phyloP scores from a whole-genome alignment of 2,113 vertebrate species.

The Pachypanchax playfairii region DNA sequence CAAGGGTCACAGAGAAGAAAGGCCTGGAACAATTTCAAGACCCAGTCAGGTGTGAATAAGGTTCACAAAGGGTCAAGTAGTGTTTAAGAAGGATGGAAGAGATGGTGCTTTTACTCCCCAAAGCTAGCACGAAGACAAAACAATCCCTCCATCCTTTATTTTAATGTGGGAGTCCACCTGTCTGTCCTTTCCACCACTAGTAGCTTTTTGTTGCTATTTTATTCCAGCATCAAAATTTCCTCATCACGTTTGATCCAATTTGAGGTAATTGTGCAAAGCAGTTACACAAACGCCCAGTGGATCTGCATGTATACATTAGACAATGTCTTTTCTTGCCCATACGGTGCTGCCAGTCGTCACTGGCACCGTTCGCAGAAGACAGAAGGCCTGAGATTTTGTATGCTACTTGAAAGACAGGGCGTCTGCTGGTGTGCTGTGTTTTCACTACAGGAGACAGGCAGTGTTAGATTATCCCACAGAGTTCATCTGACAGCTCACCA shows the following conservation, averaged over 20 bases:
- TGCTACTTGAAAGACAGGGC: slow-evolving; percentile 36
- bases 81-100: slow-evolving; percentile 42
- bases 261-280: background rate
- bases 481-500: slow-evolving; percentile 55
- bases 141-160: slow-evolving; percentile 40
- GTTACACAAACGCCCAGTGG: background rate
- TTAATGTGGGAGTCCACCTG: slow-evolving; percentile 29
- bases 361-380: slow-evolving; percentile 36
- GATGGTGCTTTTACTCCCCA: slow-evolving; percentile 48
- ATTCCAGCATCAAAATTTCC: slow-evolving; percentile 2
- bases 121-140: slow-evolving; percentile 28
- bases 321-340: background rate
- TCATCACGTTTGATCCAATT: slow-evolving; percentile 2
- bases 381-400: slow-evolving; percentile 29
- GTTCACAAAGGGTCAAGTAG: slow-evolving; percentile 59
- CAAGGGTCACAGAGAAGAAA: slow-evolving; percentile 40
- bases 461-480: slow-evolving; percentile 54
- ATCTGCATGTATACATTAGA: background rate
- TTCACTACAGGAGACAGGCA: slow-evolving; percentile 48
- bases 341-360: slow-evolving; percentile 8
- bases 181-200: slow-evolving; percentile 23
- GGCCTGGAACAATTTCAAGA: slow-evolving; percentile 52
- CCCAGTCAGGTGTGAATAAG: slow-evolving; percentile 62
- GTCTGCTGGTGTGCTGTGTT: slow-evolving; percentile 48
- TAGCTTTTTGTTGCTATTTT: background rate